phyloP scores from a whole-genome alignment of 2,797 vertebrate species.

The Mareca strepera region DNA sequence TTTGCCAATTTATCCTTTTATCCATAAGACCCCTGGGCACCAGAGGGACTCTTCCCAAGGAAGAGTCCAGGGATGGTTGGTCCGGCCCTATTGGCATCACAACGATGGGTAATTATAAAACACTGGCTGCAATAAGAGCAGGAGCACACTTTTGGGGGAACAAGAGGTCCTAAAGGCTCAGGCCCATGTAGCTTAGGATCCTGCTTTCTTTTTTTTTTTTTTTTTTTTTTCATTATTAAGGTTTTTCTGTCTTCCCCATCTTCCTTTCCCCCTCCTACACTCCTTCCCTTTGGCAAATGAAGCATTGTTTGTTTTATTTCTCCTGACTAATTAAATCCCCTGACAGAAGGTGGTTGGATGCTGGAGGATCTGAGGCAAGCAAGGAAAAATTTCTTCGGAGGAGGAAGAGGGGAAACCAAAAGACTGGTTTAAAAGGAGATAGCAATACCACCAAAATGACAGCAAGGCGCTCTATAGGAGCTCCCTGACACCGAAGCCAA shows the following conservation, averaged over 20 bases:
- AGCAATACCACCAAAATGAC: background rate
- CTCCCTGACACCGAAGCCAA: background rate
- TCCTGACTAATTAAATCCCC: conserved; percentile 37
- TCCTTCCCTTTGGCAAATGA: background rate
- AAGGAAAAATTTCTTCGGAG: background rate
- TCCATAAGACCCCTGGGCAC: background rate
- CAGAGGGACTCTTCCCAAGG: background rate
- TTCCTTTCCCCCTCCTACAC: background rate
- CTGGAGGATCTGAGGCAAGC: background rate
- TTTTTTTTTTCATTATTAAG: background rate
- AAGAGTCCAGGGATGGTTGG: background rate
- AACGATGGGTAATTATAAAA: background rate
- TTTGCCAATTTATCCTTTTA: background rate
- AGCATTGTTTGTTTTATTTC: background rate
- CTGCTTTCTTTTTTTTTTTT: background rate
- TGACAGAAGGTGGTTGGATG: conserved; percentile 3
- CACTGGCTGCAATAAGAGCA: background rate
- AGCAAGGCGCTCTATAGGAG: background rate
- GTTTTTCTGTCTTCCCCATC: background rate
- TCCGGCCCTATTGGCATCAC: background rate
- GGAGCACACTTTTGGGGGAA: accelerated
- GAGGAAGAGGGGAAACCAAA: background rate
- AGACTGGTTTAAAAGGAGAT: background rate
- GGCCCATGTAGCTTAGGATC: background rate
- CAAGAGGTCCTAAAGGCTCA: background rate